A percentile compares a stretch with the other conserved stretches of the same genome.
These are phyloP conservation scores for Cygnus olor DNA, from an alignment of 2,797 vertebrate species.

Conservation along the genomic window DNA sequence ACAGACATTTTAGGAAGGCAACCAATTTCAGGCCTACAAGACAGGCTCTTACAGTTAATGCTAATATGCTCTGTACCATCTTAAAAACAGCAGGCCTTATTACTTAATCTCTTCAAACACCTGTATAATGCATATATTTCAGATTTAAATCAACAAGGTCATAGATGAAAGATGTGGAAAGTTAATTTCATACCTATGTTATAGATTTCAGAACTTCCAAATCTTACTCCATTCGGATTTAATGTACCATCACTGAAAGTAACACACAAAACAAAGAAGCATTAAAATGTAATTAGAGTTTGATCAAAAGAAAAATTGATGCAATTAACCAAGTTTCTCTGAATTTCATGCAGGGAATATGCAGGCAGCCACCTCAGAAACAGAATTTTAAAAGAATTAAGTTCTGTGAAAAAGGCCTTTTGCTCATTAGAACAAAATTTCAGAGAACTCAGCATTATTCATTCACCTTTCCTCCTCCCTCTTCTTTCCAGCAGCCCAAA, in stretches of 20 bases:
- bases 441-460: not conserved
- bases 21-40: not conserved
- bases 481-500: not conserved
- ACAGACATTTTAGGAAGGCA: not conserved
- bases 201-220: conserved; percentile 98
- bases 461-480: not conserved
- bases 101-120: not conserved
- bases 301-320: conserved; percentile 4
- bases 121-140: not conserved
- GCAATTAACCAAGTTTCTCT: conserved; percentile 3
- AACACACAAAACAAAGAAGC: not conserved
- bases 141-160: not conserved
- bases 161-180: not conserved
- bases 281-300: conserved; percentile 24
- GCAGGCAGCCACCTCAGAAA: not conserved
- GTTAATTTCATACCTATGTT: conserved; percentile 88
- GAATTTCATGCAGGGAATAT: not conserved
- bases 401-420: not conserved
- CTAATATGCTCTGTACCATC: not conserved
- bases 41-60: not conserved
- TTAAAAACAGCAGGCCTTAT: not conserved
- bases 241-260: conserved; percentile 90
- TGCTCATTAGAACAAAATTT: not conserved
- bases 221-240: conserved; percentile 96
- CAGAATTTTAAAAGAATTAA: not conserved